Evolutionary conservation across 2,113 vertebrate species (phyloP).

Genomic region (Gracilinanus agilis): DNA sequence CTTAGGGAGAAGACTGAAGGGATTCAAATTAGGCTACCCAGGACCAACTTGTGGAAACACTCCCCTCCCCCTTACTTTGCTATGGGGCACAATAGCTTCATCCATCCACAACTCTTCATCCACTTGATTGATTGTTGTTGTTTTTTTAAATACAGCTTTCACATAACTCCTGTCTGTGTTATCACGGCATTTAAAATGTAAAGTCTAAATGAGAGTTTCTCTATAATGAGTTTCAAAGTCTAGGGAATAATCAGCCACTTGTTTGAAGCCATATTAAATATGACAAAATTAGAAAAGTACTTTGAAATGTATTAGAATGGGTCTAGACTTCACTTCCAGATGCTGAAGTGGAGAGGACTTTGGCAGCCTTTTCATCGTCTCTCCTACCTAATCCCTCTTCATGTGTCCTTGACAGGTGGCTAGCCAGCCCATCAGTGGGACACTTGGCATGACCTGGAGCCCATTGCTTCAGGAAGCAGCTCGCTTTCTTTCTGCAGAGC

Average conservation of each 20-base stretch:
- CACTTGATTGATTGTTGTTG: not conserved
- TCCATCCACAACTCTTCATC: too few relatives aligned
- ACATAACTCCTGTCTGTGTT: not conserved
- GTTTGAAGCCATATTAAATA: slow-evolving; percentile 26
- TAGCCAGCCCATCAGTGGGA: not conserved
- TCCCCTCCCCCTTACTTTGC: not conserved
- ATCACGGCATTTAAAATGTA: not conserved
- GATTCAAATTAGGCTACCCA: not conserved
- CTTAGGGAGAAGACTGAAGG: rapidly evolving
- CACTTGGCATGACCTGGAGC: not conserved
- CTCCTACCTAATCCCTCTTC: rapidly evolving
- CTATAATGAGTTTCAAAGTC: slow-evolving; percentile 3
- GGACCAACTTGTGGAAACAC: not conserved
- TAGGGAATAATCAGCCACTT: not conserved
- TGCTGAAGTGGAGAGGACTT: not conserved
- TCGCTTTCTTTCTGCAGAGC: not conserved
- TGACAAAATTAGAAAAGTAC: not conserved
- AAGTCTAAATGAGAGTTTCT: not conserved
- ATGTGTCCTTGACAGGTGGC: not conserved
- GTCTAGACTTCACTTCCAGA: not conserved
- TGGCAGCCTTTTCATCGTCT: not conserved
- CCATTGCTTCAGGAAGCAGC: not conserved
- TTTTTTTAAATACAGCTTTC: not conserved
- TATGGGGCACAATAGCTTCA: too few relatives aligned
- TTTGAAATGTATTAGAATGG: not conserved